Conservation (phyloP, 2,888 invertebrate genomes). For the Actias luna region DNA sequence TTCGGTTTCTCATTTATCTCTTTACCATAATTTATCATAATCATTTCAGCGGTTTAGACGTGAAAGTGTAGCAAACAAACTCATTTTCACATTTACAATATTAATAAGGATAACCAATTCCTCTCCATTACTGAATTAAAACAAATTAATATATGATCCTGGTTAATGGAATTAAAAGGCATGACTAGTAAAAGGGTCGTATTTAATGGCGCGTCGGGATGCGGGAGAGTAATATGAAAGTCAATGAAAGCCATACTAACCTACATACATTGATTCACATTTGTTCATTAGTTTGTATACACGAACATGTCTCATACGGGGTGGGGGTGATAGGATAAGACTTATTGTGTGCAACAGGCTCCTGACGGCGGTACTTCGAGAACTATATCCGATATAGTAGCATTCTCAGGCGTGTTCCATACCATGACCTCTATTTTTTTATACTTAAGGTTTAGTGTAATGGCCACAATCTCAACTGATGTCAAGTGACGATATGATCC, state of each 20-base stretch:
- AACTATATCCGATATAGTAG: too few relatives aligned
- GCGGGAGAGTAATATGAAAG: slow-evolving; percentile 7
- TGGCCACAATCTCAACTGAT: neutral
- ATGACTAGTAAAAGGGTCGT: slow-evolving; percentile 15
- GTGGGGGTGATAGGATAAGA: too few relatives aligned
- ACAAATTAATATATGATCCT: neutral
- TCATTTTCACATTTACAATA: too few relatives aligned
- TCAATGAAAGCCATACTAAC: slow-evolving; percentile 1
- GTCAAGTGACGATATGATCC: too few relatives aligned
- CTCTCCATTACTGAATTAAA: neutral
- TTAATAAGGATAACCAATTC: neutral
- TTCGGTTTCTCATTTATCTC: too few relatives aligned
- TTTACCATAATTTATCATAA: too few relatives aligned
- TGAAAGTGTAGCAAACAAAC: too few relatives aligned
- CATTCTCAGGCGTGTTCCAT: too few relatives aligned
- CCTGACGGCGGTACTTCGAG: too few relatives aligned
- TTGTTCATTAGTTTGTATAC: neutral
- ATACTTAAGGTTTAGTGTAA: neutral
- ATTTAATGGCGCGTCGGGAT: slow-evolving; percentile 10
- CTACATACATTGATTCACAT: neutral
- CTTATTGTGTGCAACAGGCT: too few relatives aligned
- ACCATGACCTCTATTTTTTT: too few relatives aligned
- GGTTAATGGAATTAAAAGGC: slow-evolving; percentile 4
- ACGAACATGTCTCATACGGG: neutral
- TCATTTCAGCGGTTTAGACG: too few relatives aligned